Evolutionary conservation across 2,797 vertebrate genomes (phyloP).

Genomic region (Gephyroberyx darwinii): DNA sequence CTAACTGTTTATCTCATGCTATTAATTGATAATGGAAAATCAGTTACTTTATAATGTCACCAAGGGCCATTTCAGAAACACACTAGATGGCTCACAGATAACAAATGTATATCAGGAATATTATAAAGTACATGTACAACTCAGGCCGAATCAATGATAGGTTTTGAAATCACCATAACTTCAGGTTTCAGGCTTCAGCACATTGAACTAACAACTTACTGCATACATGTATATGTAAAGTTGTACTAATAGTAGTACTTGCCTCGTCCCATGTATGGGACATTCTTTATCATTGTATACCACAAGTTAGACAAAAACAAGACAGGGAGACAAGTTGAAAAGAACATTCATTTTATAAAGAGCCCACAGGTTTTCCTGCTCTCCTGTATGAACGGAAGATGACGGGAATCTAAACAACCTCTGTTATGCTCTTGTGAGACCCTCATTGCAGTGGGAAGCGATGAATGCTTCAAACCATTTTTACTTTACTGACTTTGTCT

Average conservation of each 20-base stretch:
- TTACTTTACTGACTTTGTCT: not conserved
- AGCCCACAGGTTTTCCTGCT: not conserved
- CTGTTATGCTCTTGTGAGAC: not conserved
- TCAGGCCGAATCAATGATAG: not conserved
- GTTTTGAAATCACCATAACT: too few species aligned
- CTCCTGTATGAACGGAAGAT: not conserved
- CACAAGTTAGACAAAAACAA: not conserved
- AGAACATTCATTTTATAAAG: not conserved
- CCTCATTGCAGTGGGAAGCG: not conserved
- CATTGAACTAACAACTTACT: too few species aligned
- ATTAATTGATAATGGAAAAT: not conserved
- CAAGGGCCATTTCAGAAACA: not conserved
- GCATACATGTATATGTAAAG: not conserved
- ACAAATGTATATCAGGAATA: not conserved
- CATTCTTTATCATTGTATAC: not conserved
- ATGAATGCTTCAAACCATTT: too few species aligned
- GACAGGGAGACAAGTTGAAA: not conserved
- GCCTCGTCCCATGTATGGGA: not conserved
- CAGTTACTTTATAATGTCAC: not conserved
- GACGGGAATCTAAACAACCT: not conserved
- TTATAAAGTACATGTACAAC: not conserved
- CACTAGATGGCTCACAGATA: not conserved
- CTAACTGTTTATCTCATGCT: not conserved
- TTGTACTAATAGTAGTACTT: not conserved
- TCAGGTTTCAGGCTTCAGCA: too few species aligned